A percentile compares a stretch with the other conserved stretches of the same genome.
Conservation (phyloP, 2,113 vertebrate species). For the Pseudopodoces humilis region DNA sequence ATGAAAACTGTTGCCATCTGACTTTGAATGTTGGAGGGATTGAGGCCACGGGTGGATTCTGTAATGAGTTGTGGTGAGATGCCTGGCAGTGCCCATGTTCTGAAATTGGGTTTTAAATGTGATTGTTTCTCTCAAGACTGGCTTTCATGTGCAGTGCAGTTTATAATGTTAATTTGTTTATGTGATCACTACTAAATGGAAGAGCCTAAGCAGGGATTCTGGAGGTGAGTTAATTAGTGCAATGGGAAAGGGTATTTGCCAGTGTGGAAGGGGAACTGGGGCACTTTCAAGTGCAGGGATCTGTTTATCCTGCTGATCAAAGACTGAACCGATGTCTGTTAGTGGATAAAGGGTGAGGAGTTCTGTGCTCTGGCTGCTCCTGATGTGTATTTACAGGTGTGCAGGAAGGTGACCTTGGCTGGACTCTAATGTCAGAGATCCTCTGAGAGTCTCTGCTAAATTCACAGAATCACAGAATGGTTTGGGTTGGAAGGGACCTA, state of each 20-base stretch:
- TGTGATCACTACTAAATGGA: neutral
- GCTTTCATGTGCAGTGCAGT: neutral
- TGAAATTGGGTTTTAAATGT: neutral
- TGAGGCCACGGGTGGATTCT: slow-evolving; percentile 37
- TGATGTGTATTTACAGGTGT: neutral
- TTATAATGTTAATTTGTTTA: neutral
- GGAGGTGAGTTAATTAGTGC: neutral
- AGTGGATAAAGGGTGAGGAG: neutral
- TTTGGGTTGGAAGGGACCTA: neutral
- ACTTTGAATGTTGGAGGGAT: neutral
- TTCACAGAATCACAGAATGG: neutral
- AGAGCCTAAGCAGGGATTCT: neutral
- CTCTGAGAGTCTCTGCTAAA: neutral
- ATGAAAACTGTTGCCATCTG: slow-evolving; percentile 31
- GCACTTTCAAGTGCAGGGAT: neutral
- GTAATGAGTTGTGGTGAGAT: neutral
- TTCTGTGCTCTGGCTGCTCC: neutral
- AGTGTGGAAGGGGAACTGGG: neutral
- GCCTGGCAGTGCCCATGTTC: neutral
- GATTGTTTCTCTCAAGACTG: neutral
- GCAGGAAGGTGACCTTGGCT: neutral
- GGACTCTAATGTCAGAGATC: neutral
- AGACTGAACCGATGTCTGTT: neutral
- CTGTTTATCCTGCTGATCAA: neutral
- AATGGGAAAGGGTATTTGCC: neutral